phyloP scores from a whole-genome alignment of 1,140 invertebrate species.

The Hyphantria cunea region DNA sequence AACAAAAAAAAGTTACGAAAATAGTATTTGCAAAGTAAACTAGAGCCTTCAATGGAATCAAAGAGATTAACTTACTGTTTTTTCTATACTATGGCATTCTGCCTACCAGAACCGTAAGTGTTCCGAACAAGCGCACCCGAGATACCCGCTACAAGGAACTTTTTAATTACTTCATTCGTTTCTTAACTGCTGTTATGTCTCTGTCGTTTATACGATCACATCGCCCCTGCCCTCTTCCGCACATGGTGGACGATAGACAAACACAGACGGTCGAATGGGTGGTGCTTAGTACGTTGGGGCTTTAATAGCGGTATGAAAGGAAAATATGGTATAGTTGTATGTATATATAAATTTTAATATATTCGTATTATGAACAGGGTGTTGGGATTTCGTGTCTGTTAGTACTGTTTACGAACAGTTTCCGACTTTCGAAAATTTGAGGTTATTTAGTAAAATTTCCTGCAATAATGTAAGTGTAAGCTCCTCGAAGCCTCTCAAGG shows the following conservation, averaged over 20 bases:
- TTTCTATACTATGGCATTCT: background rate
- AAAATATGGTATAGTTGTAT: too few relatives aligned
- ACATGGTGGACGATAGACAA: background rate
- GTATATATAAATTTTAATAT: too few relatives aligned
- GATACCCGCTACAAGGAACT: constrained; percentile 26
- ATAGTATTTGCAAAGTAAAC: background rate
- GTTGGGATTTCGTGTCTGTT: too few relatives aligned
- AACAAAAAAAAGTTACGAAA: too few relatives aligned
- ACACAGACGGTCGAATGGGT: background rate
- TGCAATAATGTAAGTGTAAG: too few relatives aligned
- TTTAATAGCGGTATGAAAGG: background rate
- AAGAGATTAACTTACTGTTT: background rate
- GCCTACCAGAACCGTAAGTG: constrained; percentile 17
- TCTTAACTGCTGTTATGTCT: constrained; percentile 7
- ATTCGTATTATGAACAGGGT: too few relatives aligned
- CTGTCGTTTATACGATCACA: background rate
- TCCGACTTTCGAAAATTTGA: too few relatives aligned
- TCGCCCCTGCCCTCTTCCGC: background rate
- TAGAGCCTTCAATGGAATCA: too few relatives aligned
- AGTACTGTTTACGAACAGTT: too few relatives aligned
- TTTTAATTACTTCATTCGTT: constrained; percentile 37
- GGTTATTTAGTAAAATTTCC: too few relatives aligned
- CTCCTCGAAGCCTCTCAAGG: too few relatives aligned
- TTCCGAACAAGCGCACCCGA: constrained; percentile 2
- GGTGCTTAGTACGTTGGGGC: background rate